A percentile compares a stretch with the other conserved stretches of the same genome.
Conservation (phyloP, 2,113 vertebrate genomes). For the Drymodes brunneopygia region DNA sequence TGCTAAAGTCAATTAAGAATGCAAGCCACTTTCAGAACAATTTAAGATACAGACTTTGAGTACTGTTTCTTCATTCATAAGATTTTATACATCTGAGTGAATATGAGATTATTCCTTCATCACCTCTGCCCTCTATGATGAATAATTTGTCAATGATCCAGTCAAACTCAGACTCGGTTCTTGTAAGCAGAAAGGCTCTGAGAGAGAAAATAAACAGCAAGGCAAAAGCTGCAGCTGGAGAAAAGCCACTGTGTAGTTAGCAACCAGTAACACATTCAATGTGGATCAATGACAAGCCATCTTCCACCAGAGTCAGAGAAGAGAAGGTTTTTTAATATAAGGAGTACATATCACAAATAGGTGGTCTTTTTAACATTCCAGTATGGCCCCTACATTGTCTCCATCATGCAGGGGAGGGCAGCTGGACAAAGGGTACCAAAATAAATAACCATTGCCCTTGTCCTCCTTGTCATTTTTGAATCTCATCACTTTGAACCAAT, state of each 20-base stretch:
- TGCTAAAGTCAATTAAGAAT: not conserved
- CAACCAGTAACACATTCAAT: not conserved
- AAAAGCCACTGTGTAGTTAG: not conserved
- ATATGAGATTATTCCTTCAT: not conserved
- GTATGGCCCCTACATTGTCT: not conserved
- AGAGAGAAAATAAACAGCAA: not conserved
- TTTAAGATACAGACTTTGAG: not conserved
- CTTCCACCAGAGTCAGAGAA: not conserved
- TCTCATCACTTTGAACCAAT: not conserved
- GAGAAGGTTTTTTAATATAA: not conserved
- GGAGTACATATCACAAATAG: not conserved
- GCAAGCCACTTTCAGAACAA: not conserved
- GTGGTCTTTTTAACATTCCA: not conserved
- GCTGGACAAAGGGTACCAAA: not conserved
- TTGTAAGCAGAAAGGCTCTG: not conserved
- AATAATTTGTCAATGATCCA: not conserved
- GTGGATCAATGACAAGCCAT: not conserved
- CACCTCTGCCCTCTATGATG: not conserved
- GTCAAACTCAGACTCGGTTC: not conserved
- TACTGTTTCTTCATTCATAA: not conserved
- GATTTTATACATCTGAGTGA: not conserved
- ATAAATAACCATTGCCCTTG: not conserved
- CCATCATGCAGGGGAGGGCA: not conserved
- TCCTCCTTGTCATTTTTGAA: not conserved
- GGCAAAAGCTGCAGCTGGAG: not conserved